Base-by-base conservation (phyloP, 2,113 vertebrate genomes). In the Rallus limicola region DNA sequence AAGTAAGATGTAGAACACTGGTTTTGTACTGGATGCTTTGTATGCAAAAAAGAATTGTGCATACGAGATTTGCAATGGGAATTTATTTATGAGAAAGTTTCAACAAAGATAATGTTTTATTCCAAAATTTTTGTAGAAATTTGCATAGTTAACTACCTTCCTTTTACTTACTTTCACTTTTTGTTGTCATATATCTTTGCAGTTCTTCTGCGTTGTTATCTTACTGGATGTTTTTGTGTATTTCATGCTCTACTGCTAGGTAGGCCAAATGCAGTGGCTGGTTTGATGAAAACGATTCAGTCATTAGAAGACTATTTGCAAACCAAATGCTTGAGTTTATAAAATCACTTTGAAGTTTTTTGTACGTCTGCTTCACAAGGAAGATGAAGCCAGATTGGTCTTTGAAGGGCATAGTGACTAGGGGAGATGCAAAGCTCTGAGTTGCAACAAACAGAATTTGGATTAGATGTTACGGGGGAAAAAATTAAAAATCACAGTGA, bases 301-400 rank as follows among this genome's bases (percentile, higher is more conserved):
- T 77, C 90, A 88, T 92, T 92, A 72, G 55, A 76, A 80, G 36
- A 72, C 53, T 46, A 90, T 96, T 95, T 95, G 87, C 95, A 94
- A 92, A 67, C 71, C 82, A 95, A 92, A 92, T 93, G 52, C 56
- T 59, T 50, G 31, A 76, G n/a, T 88, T 7, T 85, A 21, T 46
- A 67, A 70, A 90, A 88, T 80, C 20, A 71, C 93, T 96, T 94
- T 91, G 85, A 96, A 94, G 91, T 90, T 92, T 82, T 76, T 75
- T 86, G 26, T 80, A 4, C 1, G 21, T 86, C 62, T 92, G 53
- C 78, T 80, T 95, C 75, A 69, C 85, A 95, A 79, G 46, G 60
- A 82, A 36, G 63, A 46, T 67, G 76, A 90, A 93, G 55, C 76
- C 68, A 83, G 86, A 24, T 88, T 86, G 0, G 3, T 88, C 86